phyloP scores from a whole-genome alignment of 2,113 vertebrate genomes.

The Heterotilapia buettikoferi region DNA sequence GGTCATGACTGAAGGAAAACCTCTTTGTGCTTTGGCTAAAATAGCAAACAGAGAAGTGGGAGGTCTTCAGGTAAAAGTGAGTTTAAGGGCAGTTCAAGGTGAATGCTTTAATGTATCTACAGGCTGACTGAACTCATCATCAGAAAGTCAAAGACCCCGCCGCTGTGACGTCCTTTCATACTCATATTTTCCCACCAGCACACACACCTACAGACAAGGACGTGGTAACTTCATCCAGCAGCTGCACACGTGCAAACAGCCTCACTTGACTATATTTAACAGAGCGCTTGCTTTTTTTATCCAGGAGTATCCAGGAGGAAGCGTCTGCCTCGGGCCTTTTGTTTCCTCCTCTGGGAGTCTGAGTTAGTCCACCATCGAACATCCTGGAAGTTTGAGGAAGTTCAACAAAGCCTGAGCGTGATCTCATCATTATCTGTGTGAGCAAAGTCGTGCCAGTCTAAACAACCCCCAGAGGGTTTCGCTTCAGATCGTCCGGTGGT shows the following conservation, averaged over 20 bases:
- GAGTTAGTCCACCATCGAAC: neutral
- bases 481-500: neutral
- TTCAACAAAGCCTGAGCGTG: neutral
- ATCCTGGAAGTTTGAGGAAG: slow-evolving; percentile 12
- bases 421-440: neutral
- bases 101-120: neutral
- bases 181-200: neutral
- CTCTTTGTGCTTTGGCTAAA: neutral
- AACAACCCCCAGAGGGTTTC: neutral
- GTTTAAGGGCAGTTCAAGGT: neutral
- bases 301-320: slow-evolving; percentile 18
- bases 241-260: neutral
- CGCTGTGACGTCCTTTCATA: neutral
- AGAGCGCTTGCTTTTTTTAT: slow-evolving; percentile 13
- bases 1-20: neutral
- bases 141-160: neutral
- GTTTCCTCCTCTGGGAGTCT: neutral
- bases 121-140: neutral
- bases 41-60: neutral
- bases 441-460: neutral
- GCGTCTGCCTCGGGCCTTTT: neutral
- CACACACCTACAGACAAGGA: neutral
- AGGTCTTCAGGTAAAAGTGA: neutral
- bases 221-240: neutral
- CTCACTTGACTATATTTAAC: slow-evolving; percentile 1